phyloP scores from a whole-genome alignment of 2,797 vertebrate genomes.

The Molothrus ater region DNA sequence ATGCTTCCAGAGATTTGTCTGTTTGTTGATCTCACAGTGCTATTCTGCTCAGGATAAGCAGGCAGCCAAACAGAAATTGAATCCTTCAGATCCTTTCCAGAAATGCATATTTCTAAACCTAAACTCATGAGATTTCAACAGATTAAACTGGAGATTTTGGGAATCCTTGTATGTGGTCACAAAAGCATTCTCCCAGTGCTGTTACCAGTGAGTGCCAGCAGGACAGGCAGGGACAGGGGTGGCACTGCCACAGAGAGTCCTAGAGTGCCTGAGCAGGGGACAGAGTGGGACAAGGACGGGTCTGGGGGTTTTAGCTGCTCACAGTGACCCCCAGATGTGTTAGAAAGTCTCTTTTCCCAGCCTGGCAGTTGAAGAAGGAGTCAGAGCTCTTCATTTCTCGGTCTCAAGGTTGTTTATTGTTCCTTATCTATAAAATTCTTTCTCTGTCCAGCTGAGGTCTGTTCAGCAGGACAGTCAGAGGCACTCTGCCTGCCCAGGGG shows the following conservation, averaged over 20 bases:
- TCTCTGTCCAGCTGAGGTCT: too few relatives aligned
- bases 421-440: too few relatives aligned
- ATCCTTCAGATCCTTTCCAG: neutral
- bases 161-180: neutral
- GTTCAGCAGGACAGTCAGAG: too few relatives aligned
- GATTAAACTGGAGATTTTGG: neutral
- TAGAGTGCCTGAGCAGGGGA: neutral
- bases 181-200: neutral
- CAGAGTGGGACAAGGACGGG: neutral
- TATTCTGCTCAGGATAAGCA: neutral
- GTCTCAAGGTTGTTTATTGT: too few relatives aligned
- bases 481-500: too few relatives aligned
- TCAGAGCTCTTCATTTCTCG: too few relatives aligned
- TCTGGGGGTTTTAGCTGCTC: too few relatives aligned
- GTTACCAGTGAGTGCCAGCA: neutral
- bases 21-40: neutral
- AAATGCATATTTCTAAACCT: neutral
- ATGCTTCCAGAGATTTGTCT: neutral
- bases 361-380: fast-evolving
- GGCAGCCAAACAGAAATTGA: neutral
- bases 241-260: neutral
- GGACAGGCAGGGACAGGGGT: neutral
- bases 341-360: too few relatives aligned
- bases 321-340: fast-evolving
- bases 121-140: neutral